Evolutionary conservation across 1,140 invertebrate genomes (phyloP).

Genomic region (Aphis gossypii): DNA sequence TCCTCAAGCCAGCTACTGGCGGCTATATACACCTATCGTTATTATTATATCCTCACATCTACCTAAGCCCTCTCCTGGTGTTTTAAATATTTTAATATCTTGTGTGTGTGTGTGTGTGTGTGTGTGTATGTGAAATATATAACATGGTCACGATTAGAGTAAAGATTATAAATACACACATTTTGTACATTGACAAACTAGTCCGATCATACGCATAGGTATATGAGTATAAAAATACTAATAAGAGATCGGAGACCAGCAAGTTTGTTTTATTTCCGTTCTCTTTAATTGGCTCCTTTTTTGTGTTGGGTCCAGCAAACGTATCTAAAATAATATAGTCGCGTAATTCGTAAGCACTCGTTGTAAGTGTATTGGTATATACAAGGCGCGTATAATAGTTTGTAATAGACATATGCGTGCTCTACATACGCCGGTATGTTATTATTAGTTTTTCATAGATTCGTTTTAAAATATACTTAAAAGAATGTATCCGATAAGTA

Average conservation of each 20-base stretch:
- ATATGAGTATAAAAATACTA: neutral
- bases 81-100: neutral
- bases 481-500: no score
- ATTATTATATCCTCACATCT: neutral
- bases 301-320: neutral
- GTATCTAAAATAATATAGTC: neutral
- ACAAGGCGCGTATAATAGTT: neutral
- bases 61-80: neutral
- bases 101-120: neutral
- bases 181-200: neutral
- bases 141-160: neutral
- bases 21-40: neutral
- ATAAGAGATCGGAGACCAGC: neutral
- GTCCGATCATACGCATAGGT: neutral
- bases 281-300: neutral
- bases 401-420: no score
- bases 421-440: neutral
- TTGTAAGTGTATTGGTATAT: neutral
- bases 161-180: neutral
- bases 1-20: conserved; percentile 22
- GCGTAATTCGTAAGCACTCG: neutral
- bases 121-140: neutral
- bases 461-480: neutral
- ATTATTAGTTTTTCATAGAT: neutral
- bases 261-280: neutral